A percentile compares a stretch with the other conserved stretches of the same genome.
Evolutionary conservation across 92 coral and sea anemone genomes (phyloP).

Genomic region (Heteractis magnifica): DNA sequence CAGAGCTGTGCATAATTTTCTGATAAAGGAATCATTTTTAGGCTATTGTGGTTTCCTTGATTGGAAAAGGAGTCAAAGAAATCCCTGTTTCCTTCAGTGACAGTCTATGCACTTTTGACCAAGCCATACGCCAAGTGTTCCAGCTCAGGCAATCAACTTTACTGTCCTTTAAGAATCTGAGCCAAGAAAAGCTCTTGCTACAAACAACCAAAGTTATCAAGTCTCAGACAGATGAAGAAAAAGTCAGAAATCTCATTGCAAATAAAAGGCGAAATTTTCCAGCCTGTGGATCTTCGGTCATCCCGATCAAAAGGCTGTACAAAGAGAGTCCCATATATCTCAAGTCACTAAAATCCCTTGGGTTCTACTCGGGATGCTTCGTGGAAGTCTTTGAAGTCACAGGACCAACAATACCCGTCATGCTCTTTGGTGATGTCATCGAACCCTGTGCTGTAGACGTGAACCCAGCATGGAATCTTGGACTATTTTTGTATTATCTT

Average conservation of each 20-base stretch:
- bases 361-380: conserved; percentile 44
- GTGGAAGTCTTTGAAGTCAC: conserved; percentile 64
- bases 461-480: conserved; percentile 56
- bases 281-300: conserved; percentile 32
- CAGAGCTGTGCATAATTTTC: neutral
- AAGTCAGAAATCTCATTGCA: conserved; percentile 43
- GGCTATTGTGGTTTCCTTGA: conserved; percentile 53
- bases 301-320: conserved; percentile 44
- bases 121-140: conserved; percentile 43
- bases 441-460: conserved; percentile 60
- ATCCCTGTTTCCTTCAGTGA: conserved; percentile 33
- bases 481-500: conserved; percentile 45
- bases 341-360: conserved; percentile 46
- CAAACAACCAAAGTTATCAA: conserved; percentile 43
- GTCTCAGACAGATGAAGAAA: conserved; percentile 47
- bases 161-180: conserved; percentile 42
- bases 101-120: conserved; percentile 39
- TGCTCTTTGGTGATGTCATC: conserved; percentile 50
- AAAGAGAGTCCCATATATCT: conserved; percentile 37
- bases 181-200: conserved; percentile 26
- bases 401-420: conserved; percentile 62
- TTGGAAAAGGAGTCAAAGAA: conserved; percentile 42
- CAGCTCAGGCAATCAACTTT: conserved; percentile 48
- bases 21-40: conserved; percentile 2
- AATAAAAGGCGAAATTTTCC: conserved; percentile 61